Conservation (phyloP, 2,888 invertebrate species). For the Periphyllus acericola region DNA sequence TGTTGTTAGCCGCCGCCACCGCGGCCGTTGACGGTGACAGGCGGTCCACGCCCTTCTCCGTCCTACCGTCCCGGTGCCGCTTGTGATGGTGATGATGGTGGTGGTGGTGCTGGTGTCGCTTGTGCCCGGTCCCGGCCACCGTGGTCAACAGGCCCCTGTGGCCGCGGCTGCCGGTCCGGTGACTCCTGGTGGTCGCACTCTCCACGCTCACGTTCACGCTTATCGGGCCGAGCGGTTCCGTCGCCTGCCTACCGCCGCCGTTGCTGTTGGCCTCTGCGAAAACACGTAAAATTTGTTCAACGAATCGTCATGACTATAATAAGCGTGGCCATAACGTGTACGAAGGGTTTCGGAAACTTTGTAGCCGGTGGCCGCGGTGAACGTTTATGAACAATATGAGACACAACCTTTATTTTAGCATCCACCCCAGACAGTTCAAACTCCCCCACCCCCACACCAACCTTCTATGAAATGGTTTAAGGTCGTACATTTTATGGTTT, state of each 20-base stretch:
- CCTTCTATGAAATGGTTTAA: too few species aligned
- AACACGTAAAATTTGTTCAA: neutral
- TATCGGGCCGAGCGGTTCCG: constrained; percentile 65
- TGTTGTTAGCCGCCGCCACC: neutral
- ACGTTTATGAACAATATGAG: too few species aligned
- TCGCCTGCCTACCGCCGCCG: constrained; percentile 18
- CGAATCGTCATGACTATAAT: too few species aligned
- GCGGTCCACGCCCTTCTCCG: constrained; percentile 11
- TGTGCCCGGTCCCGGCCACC: constrained; percentile 55
- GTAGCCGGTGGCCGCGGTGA: too few species aligned
- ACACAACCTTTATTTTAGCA: too few species aligned
- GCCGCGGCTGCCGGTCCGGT: constrained; percentile 62
- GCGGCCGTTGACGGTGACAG: neutral
- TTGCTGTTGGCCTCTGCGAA: constrained; percentile 3
- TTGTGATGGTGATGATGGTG: constrained; percentile 41
- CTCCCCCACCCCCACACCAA: too few species aligned
- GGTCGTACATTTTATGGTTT: too few species aligned
- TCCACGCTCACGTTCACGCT: constrained; percentile 64
- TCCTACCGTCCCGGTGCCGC: constrained; percentile 32
- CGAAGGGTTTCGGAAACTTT: too few species aligned
- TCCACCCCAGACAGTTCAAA: too few species aligned
- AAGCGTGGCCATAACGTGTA: too few species aligned
- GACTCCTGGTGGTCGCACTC: neutral
- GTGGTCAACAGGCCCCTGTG: constrained; percentile 63
- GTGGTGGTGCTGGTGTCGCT: constrained; percentile 31